phyloP scores from a whole-genome alignment of 2,113 vertebrate genomes.

The Ondatra zibethicus region DNA sequence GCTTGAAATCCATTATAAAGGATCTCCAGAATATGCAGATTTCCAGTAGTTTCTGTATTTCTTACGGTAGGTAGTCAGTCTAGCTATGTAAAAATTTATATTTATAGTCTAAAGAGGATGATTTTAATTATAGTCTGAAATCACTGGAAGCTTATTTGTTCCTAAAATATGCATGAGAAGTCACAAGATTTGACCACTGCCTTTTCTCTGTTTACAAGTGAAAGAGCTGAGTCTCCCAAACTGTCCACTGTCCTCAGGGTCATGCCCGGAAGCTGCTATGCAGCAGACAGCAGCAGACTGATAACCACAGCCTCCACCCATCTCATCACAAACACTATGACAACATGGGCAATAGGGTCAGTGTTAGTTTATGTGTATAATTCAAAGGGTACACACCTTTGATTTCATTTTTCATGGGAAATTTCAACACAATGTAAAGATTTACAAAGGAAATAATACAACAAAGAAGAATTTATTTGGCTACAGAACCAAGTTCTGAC shows the following conservation, averaged over 20 bases:
- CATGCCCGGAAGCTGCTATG: neutral
- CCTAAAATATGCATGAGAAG: neutral
- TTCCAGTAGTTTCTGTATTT: conserved; percentile 20
- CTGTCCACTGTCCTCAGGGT: neutral
- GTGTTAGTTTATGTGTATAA: neutral
- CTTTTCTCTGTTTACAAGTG: neutral
- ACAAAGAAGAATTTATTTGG: conserved; percentile 25
- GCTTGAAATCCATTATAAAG: neutral
- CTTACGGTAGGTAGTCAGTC: conserved; percentile 1
- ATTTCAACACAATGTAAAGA: conserved; percentile 1
- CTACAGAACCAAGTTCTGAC: neutral
- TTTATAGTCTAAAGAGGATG: neutral
- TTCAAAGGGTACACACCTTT: conserved; percentile 1
- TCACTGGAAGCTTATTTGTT: neutral
- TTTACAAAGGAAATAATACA: neutral
- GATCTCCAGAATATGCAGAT: neutral
- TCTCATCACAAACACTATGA: neutral
- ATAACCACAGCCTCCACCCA: neutral
- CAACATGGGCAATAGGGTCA: neutral
- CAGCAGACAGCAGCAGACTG: neutral
- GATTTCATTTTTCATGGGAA: conserved; percentile 3
- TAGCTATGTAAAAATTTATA: neutral
- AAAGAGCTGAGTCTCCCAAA: neutral
- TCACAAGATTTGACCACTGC: neutral
- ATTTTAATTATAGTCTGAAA: conserved; percentile 41